Conservation (phyloP, 2,888 invertebrate genomes). For the Ceraclea dissimilis region DNA sequence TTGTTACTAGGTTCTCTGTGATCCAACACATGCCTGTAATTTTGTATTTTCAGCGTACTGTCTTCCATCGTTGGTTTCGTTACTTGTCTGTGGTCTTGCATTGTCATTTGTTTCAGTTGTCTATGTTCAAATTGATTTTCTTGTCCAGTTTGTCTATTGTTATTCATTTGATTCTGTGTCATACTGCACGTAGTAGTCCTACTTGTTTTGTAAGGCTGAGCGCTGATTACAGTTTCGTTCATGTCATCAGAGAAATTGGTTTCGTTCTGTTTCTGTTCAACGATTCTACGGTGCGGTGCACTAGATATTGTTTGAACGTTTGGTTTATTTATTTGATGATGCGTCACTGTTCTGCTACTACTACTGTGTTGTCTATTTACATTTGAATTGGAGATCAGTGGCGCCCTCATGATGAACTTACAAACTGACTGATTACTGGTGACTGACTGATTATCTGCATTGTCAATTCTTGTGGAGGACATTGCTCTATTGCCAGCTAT, state of each 20-base stretch:
- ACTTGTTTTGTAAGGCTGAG: neutral
- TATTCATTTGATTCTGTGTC: neutral
- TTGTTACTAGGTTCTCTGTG: too few relatives aligned
- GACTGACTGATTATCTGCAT: neutral
- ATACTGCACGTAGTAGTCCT: neutral
- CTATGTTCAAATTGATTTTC: too few relatives aligned
- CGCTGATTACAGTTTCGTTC: neutral
- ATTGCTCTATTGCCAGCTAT: neutral
- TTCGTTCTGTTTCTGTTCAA: neutral
- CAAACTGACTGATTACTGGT: neutral
- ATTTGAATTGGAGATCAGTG: neutral
- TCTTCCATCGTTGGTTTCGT: too few relatives aligned
- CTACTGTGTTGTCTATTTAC: neutral
- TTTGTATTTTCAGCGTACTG: too few relatives aligned
- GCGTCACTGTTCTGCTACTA: neutral
- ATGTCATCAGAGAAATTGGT: neutral
- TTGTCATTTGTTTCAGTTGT: too few relatives aligned
- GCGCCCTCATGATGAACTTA: neutral
- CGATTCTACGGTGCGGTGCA: too few relatives aligned
- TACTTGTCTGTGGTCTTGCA: too few relatives aligned
- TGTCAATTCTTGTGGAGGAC: neutral
- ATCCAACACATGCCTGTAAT: too few relatives aligned
- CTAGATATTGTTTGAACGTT: neutral
- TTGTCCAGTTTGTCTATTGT: neutral
- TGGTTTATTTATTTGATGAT: neutral